Evolutionary conservation across 2,888 invertebrate genomes (phyloP), one percentile per base, ranked within the genome.

Genomic region (Xestoiulus laeticollis): DNA sequence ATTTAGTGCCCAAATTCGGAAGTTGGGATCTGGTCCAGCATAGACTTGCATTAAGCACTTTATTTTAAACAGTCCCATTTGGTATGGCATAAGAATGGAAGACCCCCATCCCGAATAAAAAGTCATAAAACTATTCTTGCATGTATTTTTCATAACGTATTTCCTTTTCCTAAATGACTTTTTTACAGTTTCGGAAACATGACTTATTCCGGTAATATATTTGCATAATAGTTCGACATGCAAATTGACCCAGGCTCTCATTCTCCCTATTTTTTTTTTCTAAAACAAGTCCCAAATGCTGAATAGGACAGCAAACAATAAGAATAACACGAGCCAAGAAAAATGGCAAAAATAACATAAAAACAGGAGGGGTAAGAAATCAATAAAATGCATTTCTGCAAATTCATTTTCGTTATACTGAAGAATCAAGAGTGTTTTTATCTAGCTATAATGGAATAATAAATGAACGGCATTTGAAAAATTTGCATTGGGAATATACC

Each of bases 121-220:
- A 59, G 53, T 59, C 53, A n/a, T 59, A 59, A 59, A 59, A 59
- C 53, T n/a, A 59, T 59, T 59, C 53, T 59, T n/a, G 53, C 53
- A n/a, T 59, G 53, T 59, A 59, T 59, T 59, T 59, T 59, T 59
- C 53, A 59, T 59, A 59, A 59, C 53, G 53, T 59, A 59, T 59
- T 59, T 59, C 53, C 53, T 59, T 59, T 59, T 59, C 53, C 53
- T 59, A 59, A 59, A 59, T 59, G 53, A 59, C 53, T 59, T 59
- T 59, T 59, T 59, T 59, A 2, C n/a, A 59, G 53, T 59, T 59
- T 59, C 53, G 53, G 53, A 59, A 59, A 59, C 53, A 59, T 59
- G 53, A 59, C 53, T 59, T 59, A 59, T 59, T 59, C 53, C 53
- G 53, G 53, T 6, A 59, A 59, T 59, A 59, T 59, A 59, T 59